phyloP scores from a whole-genome alignment of 2,888 invertebrate genomes.

The Chalcosyrphus nemorum region DNA sequence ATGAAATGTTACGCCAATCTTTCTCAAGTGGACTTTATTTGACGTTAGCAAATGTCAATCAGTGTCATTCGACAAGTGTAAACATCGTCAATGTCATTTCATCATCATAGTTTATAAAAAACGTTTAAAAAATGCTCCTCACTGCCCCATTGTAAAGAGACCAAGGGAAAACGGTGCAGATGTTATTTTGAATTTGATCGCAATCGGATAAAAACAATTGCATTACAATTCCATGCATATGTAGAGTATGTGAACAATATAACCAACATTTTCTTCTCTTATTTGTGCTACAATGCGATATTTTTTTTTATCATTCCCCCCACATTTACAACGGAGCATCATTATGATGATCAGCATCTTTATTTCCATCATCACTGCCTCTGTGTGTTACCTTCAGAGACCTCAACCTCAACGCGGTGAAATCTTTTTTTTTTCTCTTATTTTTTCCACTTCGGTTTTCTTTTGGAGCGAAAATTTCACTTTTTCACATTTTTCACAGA shows the following conservation, averaged over 20 bases:
- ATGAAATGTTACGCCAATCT: too few relatives aligned
- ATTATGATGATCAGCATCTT: slow-evolving; percentile 35
- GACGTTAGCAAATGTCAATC: too few relatives aligned
- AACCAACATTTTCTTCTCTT: slow-evolving; percentile 5
- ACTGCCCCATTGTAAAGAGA: too few relatives aligned
- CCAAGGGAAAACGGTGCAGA: too few relatives aligned
- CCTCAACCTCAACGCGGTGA: slow-evolving; percentile 37
- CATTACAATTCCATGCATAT: background rate
- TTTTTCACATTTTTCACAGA: slow-evolving; percentile 51
- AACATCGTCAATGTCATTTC: too few relatives aligned
- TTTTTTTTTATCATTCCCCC: slow-evolving; percentile 9
- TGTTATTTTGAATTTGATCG: too few relatives aligned
- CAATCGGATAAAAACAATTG: too few relatives aligned
- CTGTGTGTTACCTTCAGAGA: slow-evolving; percentile 17
- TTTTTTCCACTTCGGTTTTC: slow-evolving; percentile 19
- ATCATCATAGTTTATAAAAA: too few relatives aligned
- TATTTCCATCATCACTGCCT: slow-evolving; percentile 42
- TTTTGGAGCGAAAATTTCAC: slow-evolving; percentile 52
- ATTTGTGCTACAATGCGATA: slow-evolving; percentile 33
- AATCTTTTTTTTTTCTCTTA: slow-evolving; percentile 24
- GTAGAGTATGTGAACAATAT: background rate
- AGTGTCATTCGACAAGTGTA: too few relatives aligned
- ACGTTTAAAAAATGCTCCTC: too few relatives aligned
- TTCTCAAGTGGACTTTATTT: too few relatives aligned
- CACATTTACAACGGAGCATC: slow-evolving; percentile 23